Conservation (phyloP, 1,140 invertebrate species). For the Myzus persicae region DNA sequence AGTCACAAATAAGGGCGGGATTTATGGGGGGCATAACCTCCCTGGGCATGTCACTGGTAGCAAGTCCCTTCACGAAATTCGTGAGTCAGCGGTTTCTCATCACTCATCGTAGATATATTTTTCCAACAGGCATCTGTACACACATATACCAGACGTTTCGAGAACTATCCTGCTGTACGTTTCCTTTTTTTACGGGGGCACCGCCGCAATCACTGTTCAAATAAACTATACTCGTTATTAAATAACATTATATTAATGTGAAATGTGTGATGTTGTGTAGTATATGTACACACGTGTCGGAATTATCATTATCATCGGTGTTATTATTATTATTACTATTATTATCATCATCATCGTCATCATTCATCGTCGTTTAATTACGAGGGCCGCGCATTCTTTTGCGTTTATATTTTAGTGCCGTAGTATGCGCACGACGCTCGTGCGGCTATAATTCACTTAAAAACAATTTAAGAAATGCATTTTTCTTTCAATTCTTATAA, state of each 20-base stretch:
- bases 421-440: neutral
- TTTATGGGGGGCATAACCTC: too few relatives aligned
- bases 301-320: neutral
- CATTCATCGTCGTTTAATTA: slow-evolving; percentile 37
- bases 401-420: neutral
- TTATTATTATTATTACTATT: too few relatives aligned
- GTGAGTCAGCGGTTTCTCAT: neutral
- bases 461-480: slow-evolving; percentile 39
- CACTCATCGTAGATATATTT: neutral
- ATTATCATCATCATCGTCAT: neutral
- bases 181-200: neutral
- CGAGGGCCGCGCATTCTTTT: neutral
- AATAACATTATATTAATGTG: neutral
- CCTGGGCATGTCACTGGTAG: too few relatives aligned
- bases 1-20: too few relatives aligned
- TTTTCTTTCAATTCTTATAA: neutral
- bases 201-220: neutral
- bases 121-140: neutral
- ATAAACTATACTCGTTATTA: neutral
- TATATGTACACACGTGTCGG: neutral
- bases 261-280: neutral
- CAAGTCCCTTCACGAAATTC: neutral
- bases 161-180: neutral
- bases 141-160: neutral
- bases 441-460: neutral